Evolutionary conservation across 2,113 vertebrate species (phyloP).

Genomic region (Romanogobio albipinnatus): DNA sequence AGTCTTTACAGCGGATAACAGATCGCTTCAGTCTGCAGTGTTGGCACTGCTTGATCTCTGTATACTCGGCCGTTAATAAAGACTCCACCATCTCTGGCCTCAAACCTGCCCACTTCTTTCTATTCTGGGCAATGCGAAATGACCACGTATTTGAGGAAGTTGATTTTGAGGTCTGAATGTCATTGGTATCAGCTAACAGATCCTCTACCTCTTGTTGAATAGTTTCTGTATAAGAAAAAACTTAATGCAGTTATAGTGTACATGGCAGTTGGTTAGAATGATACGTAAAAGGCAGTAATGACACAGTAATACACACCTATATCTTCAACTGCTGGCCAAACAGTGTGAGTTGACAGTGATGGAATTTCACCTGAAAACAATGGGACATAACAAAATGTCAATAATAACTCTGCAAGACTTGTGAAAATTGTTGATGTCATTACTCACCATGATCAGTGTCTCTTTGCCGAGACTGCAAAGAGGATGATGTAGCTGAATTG

Average conservation of each 20-base stretch:
- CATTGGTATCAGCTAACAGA: no score
- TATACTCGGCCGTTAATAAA: background rate
- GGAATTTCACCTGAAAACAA: background rate
- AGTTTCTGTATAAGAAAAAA: background rate
- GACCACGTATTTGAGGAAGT: background rate
- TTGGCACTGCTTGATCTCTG: background rate
- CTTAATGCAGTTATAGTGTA: background rate
- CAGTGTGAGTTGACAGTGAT: no score
- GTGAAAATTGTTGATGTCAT: no score
- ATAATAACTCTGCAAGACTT: no score
- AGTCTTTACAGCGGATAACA: background rate
- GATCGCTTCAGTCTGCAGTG: background rate
- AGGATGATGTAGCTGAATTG: no score
- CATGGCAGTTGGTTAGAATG: background rate
- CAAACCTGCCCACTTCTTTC: background rate
- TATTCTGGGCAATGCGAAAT: background rate
- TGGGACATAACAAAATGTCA: no score
- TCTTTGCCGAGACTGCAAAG: no score
- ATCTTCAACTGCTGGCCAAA: no score
- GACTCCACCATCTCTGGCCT: background rate
- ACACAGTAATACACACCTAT: no score
- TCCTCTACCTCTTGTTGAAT: no score
- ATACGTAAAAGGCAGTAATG: background rate
- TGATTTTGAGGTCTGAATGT: background rate
- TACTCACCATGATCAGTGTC: no score